phyloP scores from a whole-genome alignment of 1,140 invertebrate genomes.

The Nephila pilipes region DNA sequence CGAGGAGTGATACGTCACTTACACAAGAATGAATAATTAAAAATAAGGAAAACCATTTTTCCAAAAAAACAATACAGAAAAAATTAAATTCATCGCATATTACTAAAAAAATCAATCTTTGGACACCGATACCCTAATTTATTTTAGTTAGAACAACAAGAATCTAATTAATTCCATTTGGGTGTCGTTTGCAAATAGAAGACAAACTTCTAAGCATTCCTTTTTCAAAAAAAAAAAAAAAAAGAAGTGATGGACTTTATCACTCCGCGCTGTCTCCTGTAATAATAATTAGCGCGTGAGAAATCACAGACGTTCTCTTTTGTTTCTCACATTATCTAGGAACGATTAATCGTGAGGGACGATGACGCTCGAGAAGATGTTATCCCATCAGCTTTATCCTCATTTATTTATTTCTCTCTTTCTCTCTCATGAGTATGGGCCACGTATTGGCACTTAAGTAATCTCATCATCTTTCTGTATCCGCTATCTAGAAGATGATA shows the following conservation, averaged over 20 bases:
- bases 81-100: no score
- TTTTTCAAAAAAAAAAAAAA: not conserved
- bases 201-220: not conserved
- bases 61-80: no score
- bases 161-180: not conserved
- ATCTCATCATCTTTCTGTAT: not conserved
- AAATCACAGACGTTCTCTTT: slow-evolving; percentile 23
- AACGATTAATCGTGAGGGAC: not conserved
- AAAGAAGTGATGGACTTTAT: not conserved
- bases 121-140: not conserved
- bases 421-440: not conserved
- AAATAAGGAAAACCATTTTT: no score
- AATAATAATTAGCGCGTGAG: slow-evolving; percentile 16
- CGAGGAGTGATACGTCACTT: no score
- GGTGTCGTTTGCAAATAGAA: not conserved
- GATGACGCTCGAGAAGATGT: not conserved
- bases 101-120: no score
- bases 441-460: slow-evolving; percentile 4
- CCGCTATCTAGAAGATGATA: not conserved
- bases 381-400: not conserved
- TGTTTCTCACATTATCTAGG: slow-evolving; percentile 13
- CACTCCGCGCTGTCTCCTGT: not conserved
- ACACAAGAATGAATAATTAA: no score
- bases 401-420: not conserved
- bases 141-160: not conserved